These are phyloP conservation scores for Melanotaenia boesemani DNA, from an alignment of 2,797 vertebrate species.

Conservation along the genomic window DNA sequence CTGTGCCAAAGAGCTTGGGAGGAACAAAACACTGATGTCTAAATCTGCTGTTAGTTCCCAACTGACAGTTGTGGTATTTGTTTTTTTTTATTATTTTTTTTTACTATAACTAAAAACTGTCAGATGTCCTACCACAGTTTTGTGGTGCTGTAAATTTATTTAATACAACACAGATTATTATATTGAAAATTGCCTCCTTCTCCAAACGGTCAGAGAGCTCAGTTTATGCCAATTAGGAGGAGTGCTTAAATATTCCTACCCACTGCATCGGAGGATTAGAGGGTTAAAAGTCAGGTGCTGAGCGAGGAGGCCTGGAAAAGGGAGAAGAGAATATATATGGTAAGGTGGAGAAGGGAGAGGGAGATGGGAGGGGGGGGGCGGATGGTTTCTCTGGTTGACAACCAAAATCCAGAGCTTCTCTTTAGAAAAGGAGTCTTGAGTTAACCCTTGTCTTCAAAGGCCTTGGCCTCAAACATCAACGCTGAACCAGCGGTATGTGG, in stretches of 20 bases:
- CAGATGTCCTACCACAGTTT: not conserved
- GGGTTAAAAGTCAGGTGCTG: constrained; percentile 80
- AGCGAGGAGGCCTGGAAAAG: constrained; percentile 60
- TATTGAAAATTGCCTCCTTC: not conserved
- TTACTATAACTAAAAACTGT: constrained; percentile 9
- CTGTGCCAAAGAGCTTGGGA: constrained; percentile 52
- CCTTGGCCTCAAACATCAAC: constrained; percentile 68
- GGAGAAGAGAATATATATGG: constrained; percentile 27
- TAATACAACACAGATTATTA: not conserved
- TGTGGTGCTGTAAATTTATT: not conserved
- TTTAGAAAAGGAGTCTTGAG: constrained; percentile 51
- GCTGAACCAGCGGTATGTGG: constrained; percentile 72
- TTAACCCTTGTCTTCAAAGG: constrained; percentile 70
- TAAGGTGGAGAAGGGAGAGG: constrained; percentile 27
- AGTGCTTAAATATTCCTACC: constrained; percentile 32
- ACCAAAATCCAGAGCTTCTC: constrained; percentile 28
- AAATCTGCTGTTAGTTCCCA: constrained; percentile 29
- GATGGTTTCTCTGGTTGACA: constrained; percentile 14
- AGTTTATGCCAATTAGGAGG: constrained; percentile 57
- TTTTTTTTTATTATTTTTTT: constrained; percentile 18
- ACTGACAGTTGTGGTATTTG: constrained; percentile 9
- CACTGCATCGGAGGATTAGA: constrained; percentile 71
- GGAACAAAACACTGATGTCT: constrained; percentile 51
- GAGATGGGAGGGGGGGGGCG: constrained; percentile 31
- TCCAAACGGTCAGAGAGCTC: constrained; percentile 10